Conservation (phyloP, 2,113 vertebrate species). For the Nothoprocta pentlandii region DNA sequence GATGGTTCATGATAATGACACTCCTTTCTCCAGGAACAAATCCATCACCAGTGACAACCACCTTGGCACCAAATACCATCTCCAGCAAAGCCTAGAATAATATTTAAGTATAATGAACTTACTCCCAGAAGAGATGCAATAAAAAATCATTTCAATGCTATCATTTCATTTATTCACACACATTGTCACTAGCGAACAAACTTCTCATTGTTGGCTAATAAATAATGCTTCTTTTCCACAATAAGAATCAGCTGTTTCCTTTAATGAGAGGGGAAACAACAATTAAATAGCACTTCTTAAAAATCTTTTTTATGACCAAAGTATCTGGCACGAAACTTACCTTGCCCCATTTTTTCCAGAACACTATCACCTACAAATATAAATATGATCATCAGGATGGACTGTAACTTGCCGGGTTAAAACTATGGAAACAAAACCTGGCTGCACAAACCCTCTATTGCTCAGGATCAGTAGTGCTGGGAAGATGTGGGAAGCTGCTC, state of each 20-base stretch:
- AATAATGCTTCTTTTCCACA: background rate
- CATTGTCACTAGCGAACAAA: background rate
- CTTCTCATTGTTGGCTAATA: background rate
- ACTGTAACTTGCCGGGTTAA: background rate
- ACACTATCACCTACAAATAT: background rate
- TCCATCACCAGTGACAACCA: constrained; percentile 95
- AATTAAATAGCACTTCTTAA: background rate
- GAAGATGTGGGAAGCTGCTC: background rate
- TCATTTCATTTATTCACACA: background rate
- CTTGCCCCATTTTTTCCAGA: background rate
- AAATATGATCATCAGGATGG: background rate
- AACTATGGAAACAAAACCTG: background rate
- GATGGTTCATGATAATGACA: constrained; percentile 99
- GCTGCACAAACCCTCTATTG: background rate
- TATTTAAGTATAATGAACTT: constrained; percentile 19
- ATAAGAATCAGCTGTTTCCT: background rate
- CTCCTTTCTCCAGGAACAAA: constrained; percentile 96
- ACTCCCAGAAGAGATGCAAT: background rate
- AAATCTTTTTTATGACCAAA: background rate
- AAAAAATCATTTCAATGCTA: background rate
- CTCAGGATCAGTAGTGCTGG: background rate
- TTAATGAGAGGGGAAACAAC: background rate
- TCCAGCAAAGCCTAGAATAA: constrained; percentile 90
- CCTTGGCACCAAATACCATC: constrained; percentile 93
- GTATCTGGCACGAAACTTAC: background rate